Evolutionary conservation across 2,888 invertebrate species (phyloP), one percentile per base, ranked within the genome.

Genomic region (Drosophila paranaensis): DNA sequence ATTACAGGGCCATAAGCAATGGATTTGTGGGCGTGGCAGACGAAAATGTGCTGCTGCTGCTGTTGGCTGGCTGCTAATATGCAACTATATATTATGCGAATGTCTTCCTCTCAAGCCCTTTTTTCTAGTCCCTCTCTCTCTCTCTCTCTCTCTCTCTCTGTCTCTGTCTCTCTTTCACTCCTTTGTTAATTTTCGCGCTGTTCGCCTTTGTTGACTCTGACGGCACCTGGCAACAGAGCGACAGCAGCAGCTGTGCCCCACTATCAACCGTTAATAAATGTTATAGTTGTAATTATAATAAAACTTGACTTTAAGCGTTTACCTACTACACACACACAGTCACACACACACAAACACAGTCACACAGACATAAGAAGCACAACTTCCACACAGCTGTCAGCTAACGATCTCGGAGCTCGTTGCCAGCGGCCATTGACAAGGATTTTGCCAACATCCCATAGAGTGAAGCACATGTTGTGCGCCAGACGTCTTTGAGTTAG

Each of bases 241-340:
- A 11, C 70, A 46, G 71, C 48, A 53, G 61, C 82, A 80, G 70
- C 81, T 81, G 83, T 58, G 50, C 30, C 40, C 58, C 77, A 79
- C 86, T 72, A 67, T 77, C 76, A 70, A 67, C 74, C 85, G 80
- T 87, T 87, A 87, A 87, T 89, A 87, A 85, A 82, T 85, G 87
- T 85, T 89, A 89, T 87, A 89, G 83, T 89, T 88, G 83, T 87
- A 87, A 87, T 87, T 87, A 87, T 89, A 89, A 87, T 87, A 87
- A 87, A 87, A 82, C 83, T 87, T 87, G 88, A 89, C 87, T 81
- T 79, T 75, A 77, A 79, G 71, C 77, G 56, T 54, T 66, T 50
- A 66, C 74, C 65, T 61, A 76, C 67, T 54, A n/a, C 53, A 20
- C 2, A 20, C 2, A 20, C 20, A 20, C 20, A 20, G 20, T 5